These are phyloP conservation scores for Erebia ligea DNA, from an alignment of 2,888 invertebrate genomes.

Conservation along the genomic window DNA sequence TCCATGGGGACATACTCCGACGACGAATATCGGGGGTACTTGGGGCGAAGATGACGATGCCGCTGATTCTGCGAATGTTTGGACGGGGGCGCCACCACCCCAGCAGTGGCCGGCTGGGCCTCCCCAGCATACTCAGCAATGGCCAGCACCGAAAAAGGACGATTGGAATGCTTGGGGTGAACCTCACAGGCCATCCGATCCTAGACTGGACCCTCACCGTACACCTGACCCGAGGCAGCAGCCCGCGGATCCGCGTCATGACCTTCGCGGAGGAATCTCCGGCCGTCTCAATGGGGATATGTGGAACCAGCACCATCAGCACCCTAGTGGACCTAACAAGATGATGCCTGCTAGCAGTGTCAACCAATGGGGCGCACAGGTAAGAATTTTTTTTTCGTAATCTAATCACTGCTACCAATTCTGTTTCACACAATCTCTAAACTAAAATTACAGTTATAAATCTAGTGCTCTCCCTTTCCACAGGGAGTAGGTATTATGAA, in stretches of 20 bases:
- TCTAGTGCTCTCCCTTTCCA: no score
- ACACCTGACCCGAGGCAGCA: constrained; percentile 73
- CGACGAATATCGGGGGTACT: constrained; percentile 95
- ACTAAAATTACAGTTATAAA: no score
- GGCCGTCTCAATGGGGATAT: constrained; percentile 93
- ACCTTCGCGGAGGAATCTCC: constrained; percentile 88
- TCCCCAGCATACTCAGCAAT: constrained; percentile 81
- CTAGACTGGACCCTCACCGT: constrained; percentile 72
- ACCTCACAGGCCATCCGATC: constrained; percentile 70
- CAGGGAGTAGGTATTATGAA: no score
- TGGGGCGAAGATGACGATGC: constrained; percentile 97
- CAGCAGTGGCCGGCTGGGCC: constrained; percentile 86
- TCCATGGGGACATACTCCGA: constrained; percentile 96
- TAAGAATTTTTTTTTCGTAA: constrained; percentile 40
- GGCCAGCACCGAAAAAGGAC: constrained; percentile 79
- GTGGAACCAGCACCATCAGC: constrained; percentile 88
- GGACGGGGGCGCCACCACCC: constrained; percentile 90
- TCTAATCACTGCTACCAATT: neutral
- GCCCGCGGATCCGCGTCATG: constrained; percentile 75
- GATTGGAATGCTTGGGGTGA: constrained; percentile 82
- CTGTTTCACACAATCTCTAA: no score
- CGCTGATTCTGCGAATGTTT: constrained; percentile 92
- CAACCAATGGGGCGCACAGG: constrained; percentile 84
- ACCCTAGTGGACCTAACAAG: constrained; percentile 69
- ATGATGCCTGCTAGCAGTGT: constrained; percentile 80